Conservation (phyloP, 2,113 vertebrate species). For the Austrofundulus limnaeus region DNA sequence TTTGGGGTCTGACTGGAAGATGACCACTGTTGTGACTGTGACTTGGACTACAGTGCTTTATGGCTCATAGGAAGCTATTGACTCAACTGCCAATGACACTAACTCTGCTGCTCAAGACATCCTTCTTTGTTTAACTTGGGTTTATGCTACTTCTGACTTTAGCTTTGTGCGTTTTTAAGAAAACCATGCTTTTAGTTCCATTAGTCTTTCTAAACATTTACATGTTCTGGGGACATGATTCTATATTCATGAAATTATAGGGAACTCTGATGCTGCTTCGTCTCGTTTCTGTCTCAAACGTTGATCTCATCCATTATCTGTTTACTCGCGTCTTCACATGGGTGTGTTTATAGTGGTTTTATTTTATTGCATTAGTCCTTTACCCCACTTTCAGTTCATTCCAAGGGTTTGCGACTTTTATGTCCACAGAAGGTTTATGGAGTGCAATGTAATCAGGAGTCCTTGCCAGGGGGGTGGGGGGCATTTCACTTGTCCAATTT, state of each 20-base stretch:
- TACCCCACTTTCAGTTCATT: too few relatives aligned
- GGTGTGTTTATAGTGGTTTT: conserved; percentile 2
- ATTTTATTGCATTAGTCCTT: neutral
- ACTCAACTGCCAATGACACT: conserved; percentile 69
- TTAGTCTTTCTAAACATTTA: conserved; percentile 14
- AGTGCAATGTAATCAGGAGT: conserved; percentile 26
- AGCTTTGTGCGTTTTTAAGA: conserved; percentile 23
- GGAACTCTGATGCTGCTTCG: conserved; percentile 39
- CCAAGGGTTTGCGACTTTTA: conserved; percentile 11
- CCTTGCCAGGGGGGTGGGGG: conserved; percentile 32
- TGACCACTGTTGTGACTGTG: conserved; percentile 56
- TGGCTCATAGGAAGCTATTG: conserved; percentile 33
- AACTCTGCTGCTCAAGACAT: conserved; percentile 54
- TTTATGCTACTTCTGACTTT: conserved; percentile 43
- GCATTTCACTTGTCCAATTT: neutral
- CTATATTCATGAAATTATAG: conserved; percentile 1
- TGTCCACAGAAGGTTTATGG: neutral
- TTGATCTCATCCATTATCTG: conserved; percentile 18
- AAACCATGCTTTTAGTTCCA: conserved; percentile 38
- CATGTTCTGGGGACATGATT: neutral
- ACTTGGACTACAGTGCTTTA: conserved; percentile 52
- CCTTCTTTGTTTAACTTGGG: conserved; percentile 42
- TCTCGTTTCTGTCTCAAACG: conserved; percentile 19
- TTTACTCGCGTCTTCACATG: neutral
- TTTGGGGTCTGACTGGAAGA: conserved; percentile 30